Conservation (phyloP, 2,113 vertebrate genomes). For the Sylvilagus bachmani region DNA sequence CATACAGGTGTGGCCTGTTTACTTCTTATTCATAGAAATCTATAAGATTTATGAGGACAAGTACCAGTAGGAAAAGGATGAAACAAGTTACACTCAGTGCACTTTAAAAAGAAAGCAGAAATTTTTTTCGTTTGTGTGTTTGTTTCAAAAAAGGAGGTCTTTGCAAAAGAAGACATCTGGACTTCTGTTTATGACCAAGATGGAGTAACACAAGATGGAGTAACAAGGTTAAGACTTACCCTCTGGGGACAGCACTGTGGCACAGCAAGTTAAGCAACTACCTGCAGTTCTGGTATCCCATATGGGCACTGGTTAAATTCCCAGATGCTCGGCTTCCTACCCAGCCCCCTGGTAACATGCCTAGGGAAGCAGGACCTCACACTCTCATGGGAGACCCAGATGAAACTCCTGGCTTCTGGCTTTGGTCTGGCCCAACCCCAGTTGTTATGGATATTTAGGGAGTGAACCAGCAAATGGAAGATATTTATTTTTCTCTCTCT, state of each 20-base stretch:
- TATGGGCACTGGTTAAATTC: too few species aligned
- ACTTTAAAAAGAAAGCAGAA: constrained; percentile 46
- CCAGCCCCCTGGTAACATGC: too few species aligned
- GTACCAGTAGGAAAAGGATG: background rate
- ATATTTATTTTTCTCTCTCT: too few species aligned
- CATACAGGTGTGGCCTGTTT: constrained; percentile 57
- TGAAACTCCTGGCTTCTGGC: too few species aligned
- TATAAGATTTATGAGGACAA: constrained; percentile 16
- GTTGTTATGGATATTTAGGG: too few species aligned
- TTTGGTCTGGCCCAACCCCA: too few species aligned
- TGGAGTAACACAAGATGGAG: background rate
- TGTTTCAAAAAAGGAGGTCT: background rate
- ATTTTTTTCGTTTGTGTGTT: background rate
- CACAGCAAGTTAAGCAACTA: too few species aligned
- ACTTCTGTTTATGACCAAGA: constrained; percentile 3
- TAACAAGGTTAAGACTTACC: background rate
- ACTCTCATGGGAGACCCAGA: too few species aligned
- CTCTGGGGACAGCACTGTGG: background rate
- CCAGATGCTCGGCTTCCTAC: too few species aligned
- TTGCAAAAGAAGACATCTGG: background rate
- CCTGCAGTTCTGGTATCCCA: too few species aligned
- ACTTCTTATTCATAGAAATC: constrained; percentile 53
- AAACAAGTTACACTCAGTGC: background rate
- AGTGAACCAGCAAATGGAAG: too few species aligned
- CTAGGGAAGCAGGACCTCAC: too few species aligned